Evolutionary conservation across 2,888 invertebrate species (phyloP).

Genomic region (Neoascia interrupta): DNA sequence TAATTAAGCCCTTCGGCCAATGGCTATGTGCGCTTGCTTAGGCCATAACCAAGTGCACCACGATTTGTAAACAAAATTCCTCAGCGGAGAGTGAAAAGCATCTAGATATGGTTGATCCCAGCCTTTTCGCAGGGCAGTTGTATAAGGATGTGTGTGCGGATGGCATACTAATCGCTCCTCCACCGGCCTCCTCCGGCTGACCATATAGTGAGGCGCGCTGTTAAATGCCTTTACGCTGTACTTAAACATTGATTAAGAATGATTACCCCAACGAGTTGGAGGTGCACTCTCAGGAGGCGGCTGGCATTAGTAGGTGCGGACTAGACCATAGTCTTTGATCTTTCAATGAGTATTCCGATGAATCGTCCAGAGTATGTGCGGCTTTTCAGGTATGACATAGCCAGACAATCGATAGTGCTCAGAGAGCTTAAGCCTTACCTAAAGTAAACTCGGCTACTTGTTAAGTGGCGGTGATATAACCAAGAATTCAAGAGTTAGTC

Average conservation of each 20-base stretch:
- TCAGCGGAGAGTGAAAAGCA: constrained; percentile 50
- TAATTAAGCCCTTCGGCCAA: constrained; percentile 60
- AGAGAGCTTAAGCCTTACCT: constrained; percentile 1
- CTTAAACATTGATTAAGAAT: constrained; percentile 60
- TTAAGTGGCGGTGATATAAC: constrained; percentile 55
- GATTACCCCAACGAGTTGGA: constrained; percentile 63
- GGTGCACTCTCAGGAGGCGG: constrained; percentile 43
- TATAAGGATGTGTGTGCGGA: too few species aligned
- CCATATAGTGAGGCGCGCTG: neutral
- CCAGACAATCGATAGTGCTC: constrained; percentile 39
- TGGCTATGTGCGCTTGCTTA: too few species aligned
- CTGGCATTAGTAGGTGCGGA: constrained; percentile 1
- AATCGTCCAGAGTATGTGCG: constrained; percentile 1
- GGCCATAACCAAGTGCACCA: constrained; percentile 17
- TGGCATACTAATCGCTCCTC: constrained; percentile 7
- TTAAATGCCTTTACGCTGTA: constrained; percentile 53
- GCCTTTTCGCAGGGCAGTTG: neutral
- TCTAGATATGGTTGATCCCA: constrained; percentile 26
- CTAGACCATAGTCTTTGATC: constrained; percentile 53
- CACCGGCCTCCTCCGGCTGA: neutral
- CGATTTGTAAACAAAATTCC: constrained; percentile 59
- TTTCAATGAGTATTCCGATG: constrained; percentile 44
- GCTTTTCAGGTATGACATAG: constrained; percentile 38
- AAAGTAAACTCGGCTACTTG: constrained; percentile 59
- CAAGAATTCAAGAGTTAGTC: constrained; percentile 27